phyloP scores from a whole-genome alignment of 2,888 invertebrate species.

The Chrysomela aeneicollis region DNA sequence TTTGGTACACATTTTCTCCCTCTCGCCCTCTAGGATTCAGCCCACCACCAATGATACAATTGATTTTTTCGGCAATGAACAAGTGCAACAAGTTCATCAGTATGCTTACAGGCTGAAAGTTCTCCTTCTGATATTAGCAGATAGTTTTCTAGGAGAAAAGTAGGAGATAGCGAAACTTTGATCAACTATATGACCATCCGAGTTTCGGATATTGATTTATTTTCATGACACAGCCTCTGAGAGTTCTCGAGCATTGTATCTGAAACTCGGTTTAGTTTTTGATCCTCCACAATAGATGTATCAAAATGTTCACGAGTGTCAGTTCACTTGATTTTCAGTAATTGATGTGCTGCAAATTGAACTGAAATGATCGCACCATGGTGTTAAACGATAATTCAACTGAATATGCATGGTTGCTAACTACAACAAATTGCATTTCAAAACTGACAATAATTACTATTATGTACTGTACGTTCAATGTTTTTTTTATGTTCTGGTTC shows the following conservation, averaged over 20 bases:
- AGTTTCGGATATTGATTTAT: background rate
- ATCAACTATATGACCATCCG: background rate
- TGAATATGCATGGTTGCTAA: too few relatives aligned
- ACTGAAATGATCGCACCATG: background rate
- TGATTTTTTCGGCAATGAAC: too few relatives aligned
- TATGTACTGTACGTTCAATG: too few relatives aligned
- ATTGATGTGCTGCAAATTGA: background rate
- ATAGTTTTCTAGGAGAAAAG: background rate
- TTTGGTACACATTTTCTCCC: too few relatives aligned
- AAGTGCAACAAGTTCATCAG: background rate
- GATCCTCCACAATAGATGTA: background rate
- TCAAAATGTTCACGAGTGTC: background rate
- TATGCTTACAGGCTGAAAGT: background rate
- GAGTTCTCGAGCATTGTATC: background rate
- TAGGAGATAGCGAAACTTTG: background rate
- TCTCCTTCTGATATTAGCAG: background rate
- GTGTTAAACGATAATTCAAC: background rate
- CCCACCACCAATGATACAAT: too few relatives aligned
- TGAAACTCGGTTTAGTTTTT: background rate
- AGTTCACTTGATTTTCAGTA: background rate
- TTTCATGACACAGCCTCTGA: background rate
- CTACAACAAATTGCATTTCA: too few relatives aligned
- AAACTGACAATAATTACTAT: too few relatives aligned
- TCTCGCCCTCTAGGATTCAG: too few relatives aligned
- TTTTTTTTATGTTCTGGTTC: too few relatives aligned